Evolutionary conservation across 2,797 vertebrate genomes (phyloP), one percentile per base, ranked within the genome.

Genomic region (Smutsia gigantea): DNA sequence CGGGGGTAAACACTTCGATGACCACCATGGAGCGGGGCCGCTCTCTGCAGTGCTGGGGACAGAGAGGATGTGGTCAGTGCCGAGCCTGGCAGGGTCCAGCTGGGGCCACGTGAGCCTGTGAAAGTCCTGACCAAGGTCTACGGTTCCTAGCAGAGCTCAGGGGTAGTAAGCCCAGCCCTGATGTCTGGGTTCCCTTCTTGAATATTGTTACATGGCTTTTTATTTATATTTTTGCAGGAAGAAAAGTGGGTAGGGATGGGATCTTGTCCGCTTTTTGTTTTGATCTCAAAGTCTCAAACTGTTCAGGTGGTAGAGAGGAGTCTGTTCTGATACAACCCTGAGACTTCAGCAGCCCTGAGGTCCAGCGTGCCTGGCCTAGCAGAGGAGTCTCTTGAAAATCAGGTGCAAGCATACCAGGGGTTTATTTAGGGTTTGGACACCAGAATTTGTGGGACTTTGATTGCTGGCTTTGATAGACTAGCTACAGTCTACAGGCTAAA

Each of bases 1-100:
- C 99, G 0, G 99, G 99, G 4, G 99, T 99, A 99, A 99, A 99
- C 85, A 99, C 99, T 97, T 99, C 99, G 12, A 99, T 99, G 96
- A 99, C 99, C 71, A 99, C 99, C 99, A 99, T 99, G 49, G 99
- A 99, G 93, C 99, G 99, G 0, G 99, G 99, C 79, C 99, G 99
- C 98, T 99, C 99, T 97, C 99, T 99, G 99, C 99, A 99, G 98
- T 99, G 99, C 99, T 99, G 98, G 4, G 69, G 46, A 2, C 39
- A 3, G 19, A 96, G 75, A 66, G 97, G 31, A 74, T 10, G 92
- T 0, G 1, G 75, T 96, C 51, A 93, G 55, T 0, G 3, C 0
- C 0, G 14, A 34, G 66, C 63, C 59, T 17, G 37, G 15, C 1
- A 7, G 77, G 29, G 68, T 1, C 29, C 17, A 25, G 61, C 15